Evolutionary conservation across 2,888 invertebrate species (phyloP), one percentile per base, ranked within the genome.

Genomic region (Alcis repandata): DNA sequence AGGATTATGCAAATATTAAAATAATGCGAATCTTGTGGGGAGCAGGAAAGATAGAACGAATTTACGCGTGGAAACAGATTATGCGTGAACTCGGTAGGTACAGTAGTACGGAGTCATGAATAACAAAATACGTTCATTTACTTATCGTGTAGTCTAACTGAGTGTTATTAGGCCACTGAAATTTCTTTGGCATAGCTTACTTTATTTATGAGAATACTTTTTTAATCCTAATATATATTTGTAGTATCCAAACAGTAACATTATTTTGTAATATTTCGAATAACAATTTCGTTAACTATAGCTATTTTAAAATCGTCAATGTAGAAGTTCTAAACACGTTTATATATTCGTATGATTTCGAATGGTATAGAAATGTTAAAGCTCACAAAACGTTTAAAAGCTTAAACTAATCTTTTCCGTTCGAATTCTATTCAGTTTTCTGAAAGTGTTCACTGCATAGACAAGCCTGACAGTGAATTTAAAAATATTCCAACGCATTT

Each of bases 401-500:
- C 27, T 54, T 32, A 58, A 11, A 38, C 27, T 45, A 36, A 38
- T 57, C 33, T 32, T 40, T 58, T 48, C 27, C 27, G 20, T 54
- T n/a, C n/a, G 22, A 57, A 20, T 15, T 46, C 15, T 46, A 46
- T 51, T 41, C 52, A 52, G n/a, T 36, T 36, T 45, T 46, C 58
- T 19, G 20, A 49, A 57, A 51, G 32, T 48, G 49, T 64, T 59
- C 43, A 43, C n/a, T 48, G 43, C 20, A 33, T 20, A 59, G 51
- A 64, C 59, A 56, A 13, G 27, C 45, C 49, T 27, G 53, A 59
- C 59, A 54, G 53, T 32, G 36, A 8, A 33, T 64, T 59, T 64
- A 49, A 46, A 64, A 54, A 59, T 59, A 51, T 59, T 43, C 51
- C 45, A 65, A 59, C 65, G 10, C 6, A 36, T 51, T 60, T 60